Percentiles rank a stretch among this genome's conserved stretches.
Conservation (phyloP, 2,797 vertebrate species). For the Lemur catta region DNA sequence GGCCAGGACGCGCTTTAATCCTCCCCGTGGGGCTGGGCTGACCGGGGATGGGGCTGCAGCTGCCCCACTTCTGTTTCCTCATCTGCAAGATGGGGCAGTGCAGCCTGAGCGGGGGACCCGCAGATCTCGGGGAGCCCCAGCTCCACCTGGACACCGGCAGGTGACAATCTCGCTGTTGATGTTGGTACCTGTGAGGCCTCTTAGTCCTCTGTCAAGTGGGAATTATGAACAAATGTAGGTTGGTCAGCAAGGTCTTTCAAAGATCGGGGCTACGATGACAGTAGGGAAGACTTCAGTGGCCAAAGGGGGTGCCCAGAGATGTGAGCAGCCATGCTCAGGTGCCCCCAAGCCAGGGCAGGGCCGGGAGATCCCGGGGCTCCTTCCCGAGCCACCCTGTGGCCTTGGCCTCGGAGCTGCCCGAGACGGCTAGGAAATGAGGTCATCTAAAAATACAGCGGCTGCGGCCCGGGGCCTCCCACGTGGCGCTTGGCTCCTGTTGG, state of each 20-base stretch:
- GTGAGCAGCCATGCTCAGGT: background rate
- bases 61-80: background rate
- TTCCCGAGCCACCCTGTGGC: accelerated
- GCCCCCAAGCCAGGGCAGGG: accelerated
- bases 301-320: background rate
- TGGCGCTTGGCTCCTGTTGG: accelerated
- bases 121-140: accelerated
- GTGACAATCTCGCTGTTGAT: accelerated
- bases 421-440: background rate
- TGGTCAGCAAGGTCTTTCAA: background rate
- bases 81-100: background rate
- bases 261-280: accelerated
- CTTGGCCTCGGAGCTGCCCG: background rate
- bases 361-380: accelerated
- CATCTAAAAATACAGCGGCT: background rate
- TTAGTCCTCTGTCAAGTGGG: background rate
- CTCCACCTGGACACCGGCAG: accelerated
- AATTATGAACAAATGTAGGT: too few relatives aligned
- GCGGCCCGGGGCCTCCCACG: accelerated
- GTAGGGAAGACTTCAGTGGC: background rate
- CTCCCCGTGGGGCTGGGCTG: accelerated
- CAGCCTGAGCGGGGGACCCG: background rate
- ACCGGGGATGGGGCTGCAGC: accelerated
- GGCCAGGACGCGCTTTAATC: background rate
- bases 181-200: accelerated